phyloP scores from a whole-genome alignment of 1,140 invertebrate species.

The Zaprionus tsacasi region DNA sequence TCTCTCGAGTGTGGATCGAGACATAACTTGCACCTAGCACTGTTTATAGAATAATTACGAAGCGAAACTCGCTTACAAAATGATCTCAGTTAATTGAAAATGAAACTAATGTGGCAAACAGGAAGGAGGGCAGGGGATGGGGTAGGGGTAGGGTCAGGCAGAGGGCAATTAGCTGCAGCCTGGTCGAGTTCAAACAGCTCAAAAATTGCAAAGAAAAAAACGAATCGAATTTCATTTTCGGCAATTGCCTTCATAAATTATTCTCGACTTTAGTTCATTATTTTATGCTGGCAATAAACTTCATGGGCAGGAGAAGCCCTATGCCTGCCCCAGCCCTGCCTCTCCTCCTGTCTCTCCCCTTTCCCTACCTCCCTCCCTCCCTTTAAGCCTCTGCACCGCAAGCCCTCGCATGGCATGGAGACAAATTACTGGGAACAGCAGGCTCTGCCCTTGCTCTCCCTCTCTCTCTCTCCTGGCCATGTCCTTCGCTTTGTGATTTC shows the following conservation, averaged over 20 bases:
- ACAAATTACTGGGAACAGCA: slow-evolving; percentile 61
- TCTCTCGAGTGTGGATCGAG: background rate
- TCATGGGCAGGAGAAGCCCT: slow-evolving; percentile 18
- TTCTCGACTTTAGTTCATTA: slow-evolving; percentile 58
- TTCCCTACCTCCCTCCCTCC: background rate
- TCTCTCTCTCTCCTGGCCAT: background rate
- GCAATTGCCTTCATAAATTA: slow-evolving; percentile 67
- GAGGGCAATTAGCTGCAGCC: slow-evolving; percentile 9
- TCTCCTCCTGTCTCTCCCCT: background rate
- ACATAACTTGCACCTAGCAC: background rate
- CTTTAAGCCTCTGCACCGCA: background rate
- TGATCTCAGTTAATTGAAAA: slow-evolving; percentile 7
- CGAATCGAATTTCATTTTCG: slow-evolving; percentile 52
- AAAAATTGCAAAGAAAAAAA: slow-evolving; percentile 10
- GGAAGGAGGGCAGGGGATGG: background rate
- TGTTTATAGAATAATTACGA: slow-evolving; percentile 3
- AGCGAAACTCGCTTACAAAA: background rate
- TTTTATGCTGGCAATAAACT: slow-evolving; percentile 63
- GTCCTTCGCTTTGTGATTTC: slow-evolving; percentile 50
- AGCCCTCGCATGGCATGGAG: slow-evolving; percentile 32
- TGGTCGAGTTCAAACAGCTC: slow-evolving; percentile 11
- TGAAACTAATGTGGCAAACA: background rate
- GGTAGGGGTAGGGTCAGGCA: background rate
- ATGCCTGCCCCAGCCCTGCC: background rate
- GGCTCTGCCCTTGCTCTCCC: too few species aligned